Percentiles rank a stretch among this genome's conserved stretches.
Evolutionary conservation across 1,140 invertebrate genomes (phyloP).

Genomic region (Danaus melanippus): DNA sequence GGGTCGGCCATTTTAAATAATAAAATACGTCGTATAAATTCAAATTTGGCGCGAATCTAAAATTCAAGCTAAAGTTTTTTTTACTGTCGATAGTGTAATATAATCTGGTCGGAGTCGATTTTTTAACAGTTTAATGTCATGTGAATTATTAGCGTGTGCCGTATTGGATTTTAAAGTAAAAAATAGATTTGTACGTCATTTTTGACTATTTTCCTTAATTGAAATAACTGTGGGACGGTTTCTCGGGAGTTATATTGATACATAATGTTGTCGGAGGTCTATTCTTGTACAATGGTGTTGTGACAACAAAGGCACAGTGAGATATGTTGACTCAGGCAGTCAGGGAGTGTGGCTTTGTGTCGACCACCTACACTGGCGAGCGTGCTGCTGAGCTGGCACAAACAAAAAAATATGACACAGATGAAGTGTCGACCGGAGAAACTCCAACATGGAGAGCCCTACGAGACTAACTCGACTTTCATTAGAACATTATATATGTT

Average conservation of each 20-base stretch:
- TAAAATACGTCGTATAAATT: slow-evolving; percentile 36
- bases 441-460: slow-evolving; percentile 25
- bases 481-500: background rate
- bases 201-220: too few species aligned
- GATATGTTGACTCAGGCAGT: slow-evolving; percentile 42
- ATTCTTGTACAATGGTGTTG: slow-evolving; percentile 33
- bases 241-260: slow-evolving; percentile 5
- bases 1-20: slow-evolving; percentile 33
- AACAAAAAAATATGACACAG: slow-evolving; percentile 25
- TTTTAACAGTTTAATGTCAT: background rate
- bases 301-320: slow-evolving; percentile 44
- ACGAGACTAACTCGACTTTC: slow-evolving; percentile 11
- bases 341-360: slow-evolving; percentile 23
- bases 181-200: background rate
- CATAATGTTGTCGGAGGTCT: slow-evolving; percentile 22
- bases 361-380: slow-evolving; percentile 36
- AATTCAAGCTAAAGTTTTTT: slow-evolving; percentile 37
- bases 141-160: background rate
- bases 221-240: too few species aligned
- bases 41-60: slow-evolving; percentile 38
- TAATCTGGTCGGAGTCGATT: slow-evolving; percentile 7
- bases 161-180: background rate
- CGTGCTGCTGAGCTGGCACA: slow-evolving; percentile 30
- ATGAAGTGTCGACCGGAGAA: slow-evolving; percentile 1
- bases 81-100: slow-evolving; percentile 29